Conservation (phyloP, 2,888 invertebrate genomes). For the Cabera pusaria region DNA sequence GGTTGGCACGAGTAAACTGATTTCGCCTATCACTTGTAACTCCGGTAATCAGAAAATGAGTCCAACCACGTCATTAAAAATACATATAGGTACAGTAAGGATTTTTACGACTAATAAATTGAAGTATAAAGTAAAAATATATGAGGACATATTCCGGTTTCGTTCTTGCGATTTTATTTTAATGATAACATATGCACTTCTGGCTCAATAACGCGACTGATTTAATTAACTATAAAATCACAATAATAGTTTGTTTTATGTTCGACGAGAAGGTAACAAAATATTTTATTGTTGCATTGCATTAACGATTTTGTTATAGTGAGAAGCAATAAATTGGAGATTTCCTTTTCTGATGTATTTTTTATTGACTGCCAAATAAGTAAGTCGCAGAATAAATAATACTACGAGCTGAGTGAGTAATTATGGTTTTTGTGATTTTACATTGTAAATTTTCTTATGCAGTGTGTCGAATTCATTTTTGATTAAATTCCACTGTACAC, state of each 20-base stretch:
- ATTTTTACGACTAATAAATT: conserved; percentile 73
- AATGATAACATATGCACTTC: conserved; percentile 55
- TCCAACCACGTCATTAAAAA: conserved; percentile 60
- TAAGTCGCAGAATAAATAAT: no score
- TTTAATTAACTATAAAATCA: conserved; percentile 62
- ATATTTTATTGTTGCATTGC: conserved; percentile 30
- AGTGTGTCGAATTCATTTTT: no score
- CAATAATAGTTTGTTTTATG: conserved; percentile 43
- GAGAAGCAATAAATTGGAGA: conserved; percentile 16
- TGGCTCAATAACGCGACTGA: conserved; percentile 51
- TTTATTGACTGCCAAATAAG: conserved; percentile 3
- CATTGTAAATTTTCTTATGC: no score
- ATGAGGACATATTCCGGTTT: conserved; percentile 60
- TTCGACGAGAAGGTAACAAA: conserved; percentile 34
- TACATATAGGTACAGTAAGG: conserved; percentile 52
- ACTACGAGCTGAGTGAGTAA: no score
- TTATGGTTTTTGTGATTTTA: no score
- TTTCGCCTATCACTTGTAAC: no score
- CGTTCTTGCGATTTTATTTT: conserved; percentile 54
- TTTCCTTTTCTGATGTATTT: conserved; percentile 15
- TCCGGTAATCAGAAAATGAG: conserved; percentile 45
- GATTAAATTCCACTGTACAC: no score
- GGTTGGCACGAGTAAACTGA: no score
- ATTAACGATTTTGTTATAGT: conserved; percentile 22
- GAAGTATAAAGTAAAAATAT: conserved; percentile 60